Percentiles rank a stretch among this genome's conserved stretches.
Evolutionary conservation across 1,140 invertebrate species (phyloP).

Genomic region (Harpegnathos saltator): DNA sequence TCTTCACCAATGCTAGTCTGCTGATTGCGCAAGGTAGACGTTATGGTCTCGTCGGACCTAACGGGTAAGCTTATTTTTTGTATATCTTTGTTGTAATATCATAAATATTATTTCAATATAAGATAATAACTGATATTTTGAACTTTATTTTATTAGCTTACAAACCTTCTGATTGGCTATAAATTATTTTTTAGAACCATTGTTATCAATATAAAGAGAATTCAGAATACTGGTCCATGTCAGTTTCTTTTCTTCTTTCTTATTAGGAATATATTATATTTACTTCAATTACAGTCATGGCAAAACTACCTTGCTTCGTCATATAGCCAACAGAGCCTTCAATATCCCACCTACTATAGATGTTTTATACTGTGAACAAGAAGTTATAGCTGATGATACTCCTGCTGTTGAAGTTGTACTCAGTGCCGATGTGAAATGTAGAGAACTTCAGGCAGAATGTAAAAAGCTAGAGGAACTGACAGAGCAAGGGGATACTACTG

Average conservation of each 20-base stretch:
- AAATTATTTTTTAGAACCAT: too few relatives aligned
- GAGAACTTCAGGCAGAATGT: slow-evolving; percentile 92
- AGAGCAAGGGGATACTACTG: slow-evolving; percentile 89
- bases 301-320: slow-evolving; percentile 98
- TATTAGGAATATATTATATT: slow-evolving; percentile 1
- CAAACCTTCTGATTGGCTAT: too few relatives aligned
- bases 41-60: slow-evolving; percentile 99
- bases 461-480: slow-evolving; percentile 92
- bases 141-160: too few relatives aligned
- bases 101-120: slow-evolving; percentile 25
- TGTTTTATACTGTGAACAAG: slow-evolving; percentile 99
- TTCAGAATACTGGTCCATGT: too few relatives aligned
- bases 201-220: too few relatives aligned
- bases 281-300: slow-evolving; percentile 91
- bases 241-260: slow-evolving; percentile 39
- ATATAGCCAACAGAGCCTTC: slow-evolving; percentile 95
- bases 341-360: slow-evolving; percentile 98
- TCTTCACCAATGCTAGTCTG: slow-evolving; percentile 98
- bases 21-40: slow-evolving; percentile 97
- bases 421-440: slow-evolving; percentile 96
- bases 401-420: slow-evolving; percentile 97
- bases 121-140: too few relatives aligned
- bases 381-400: slow-evolving; percentile 97
- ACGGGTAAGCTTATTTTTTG: slow-evolving; percentile 91
- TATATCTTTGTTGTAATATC: slow-evolving; percentile 23